Conservation (phyloP, 2,113 vertebrate genomes). For the Noctilio leporinus region DNA sequence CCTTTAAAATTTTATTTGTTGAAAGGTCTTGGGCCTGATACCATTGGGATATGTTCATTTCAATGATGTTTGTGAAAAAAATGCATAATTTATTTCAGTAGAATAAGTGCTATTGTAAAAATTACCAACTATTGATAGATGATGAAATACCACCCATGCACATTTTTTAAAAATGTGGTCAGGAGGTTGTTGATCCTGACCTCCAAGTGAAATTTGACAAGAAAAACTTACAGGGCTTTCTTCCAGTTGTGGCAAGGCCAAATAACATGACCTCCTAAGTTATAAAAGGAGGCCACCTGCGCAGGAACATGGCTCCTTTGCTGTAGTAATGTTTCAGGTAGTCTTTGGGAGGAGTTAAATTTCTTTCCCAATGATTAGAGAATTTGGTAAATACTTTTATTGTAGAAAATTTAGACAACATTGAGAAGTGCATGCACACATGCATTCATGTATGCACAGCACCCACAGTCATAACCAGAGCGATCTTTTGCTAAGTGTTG, state of each 20-base stretch:
- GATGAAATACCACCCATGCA: background rate
- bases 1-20: background rate
- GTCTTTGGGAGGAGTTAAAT: background rate
- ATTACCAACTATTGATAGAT: background rate
- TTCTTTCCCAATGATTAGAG: background rate
- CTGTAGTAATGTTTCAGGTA: background rate
- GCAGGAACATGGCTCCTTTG: background rate
- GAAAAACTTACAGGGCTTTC: slow-evolving; percentile 8
- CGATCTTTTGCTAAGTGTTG: background rate
- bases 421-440: background rate
- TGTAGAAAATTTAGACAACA: background rate
- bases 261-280: background rate
- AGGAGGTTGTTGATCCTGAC: background rate
- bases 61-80: background rate
- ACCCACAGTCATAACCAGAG: background rate
- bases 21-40: background rate
- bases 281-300: background rate
- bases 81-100: background rate
- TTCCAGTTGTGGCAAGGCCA: background rate
- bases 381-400: background rate
- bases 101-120: slow-evolving; percentile 7
- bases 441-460: accelerated
- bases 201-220: background rate
- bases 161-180: background rate
- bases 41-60: slow-evolving; percentile 2